Percentiles rank a stretch among this genome's conserved stretches.
Conservation (phyloP, 2,888 invertebrate species). For the Pantelozetes paolii region DNA sequence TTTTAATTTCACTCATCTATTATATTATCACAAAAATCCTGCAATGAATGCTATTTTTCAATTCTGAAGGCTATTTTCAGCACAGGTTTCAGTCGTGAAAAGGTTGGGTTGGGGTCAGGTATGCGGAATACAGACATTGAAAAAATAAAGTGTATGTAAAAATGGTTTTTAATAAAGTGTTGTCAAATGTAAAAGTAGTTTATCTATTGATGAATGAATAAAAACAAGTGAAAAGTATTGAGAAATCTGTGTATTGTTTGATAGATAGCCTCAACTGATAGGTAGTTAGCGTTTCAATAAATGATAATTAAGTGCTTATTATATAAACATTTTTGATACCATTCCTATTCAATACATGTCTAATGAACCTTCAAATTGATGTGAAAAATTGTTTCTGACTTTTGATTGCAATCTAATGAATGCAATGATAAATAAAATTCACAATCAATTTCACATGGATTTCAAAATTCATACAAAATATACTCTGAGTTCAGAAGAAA, state of each 20-base stretch:
- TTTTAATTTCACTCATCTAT: too few species aligned
- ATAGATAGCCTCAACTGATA: neutral
- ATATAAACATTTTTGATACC: neutral
- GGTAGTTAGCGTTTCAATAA: neutral
- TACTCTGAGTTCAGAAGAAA: too few species aligned
- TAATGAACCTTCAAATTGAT: too few species aligned
- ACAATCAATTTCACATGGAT: too few species aligned
- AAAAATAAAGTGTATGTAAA: too few species aligned
- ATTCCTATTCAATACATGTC: too few species aligned
- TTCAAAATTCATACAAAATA: too few species aligned
- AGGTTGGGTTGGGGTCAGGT: neutral
- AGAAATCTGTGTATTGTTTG: neutral
- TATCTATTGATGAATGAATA: neutral
- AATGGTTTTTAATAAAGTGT: neutral
- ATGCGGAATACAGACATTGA: constrained; percentile 14
- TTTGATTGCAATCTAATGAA: too few species aligned
- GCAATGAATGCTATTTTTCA: neutral
- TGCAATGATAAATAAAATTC: too few species aligned
- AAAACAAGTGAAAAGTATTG: neutral
- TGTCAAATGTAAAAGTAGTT: neutral
- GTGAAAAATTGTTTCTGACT: too few species aligned
- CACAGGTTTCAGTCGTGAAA: neutral
- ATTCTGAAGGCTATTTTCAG: neutral
- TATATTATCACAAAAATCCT: too few species aligned
- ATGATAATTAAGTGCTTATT: neutral